Conservation (phyloP, 2,888 invertebrate genomes). For the Drosophila pseudotalamancana region DNA sequence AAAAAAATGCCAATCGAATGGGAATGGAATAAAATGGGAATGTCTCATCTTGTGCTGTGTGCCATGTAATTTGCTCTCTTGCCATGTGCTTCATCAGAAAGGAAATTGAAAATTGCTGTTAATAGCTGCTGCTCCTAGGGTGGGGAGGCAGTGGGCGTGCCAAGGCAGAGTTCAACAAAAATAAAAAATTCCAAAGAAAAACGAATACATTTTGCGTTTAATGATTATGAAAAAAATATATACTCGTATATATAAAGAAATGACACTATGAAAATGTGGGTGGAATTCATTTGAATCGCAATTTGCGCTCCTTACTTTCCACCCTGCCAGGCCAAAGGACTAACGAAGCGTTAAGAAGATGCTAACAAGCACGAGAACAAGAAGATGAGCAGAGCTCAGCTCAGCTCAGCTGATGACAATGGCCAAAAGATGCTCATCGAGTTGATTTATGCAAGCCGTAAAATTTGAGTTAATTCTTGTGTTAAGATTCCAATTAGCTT, state of each 20-base stretch:
- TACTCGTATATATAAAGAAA: slow-evolving; percentile 31
- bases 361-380: slow-evolving; percentile 21
- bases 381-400: slow-evolving; percentile 6
- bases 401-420: slow-evolving; percentile 4
- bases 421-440: slow-evolving; percentile 9
- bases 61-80: slow-evolving; percentile 83
- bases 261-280: slow-evolving; percentile 76
- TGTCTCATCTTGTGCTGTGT: slow-evolving; percentile 56
- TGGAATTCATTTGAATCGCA: slow-evolving; percentile 75
- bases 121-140: slow-evolving; percentile 47
- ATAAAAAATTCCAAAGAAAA: slow-evolving; percentile 46
- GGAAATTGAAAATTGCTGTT: slow-evolving; percentile 83
- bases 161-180: slow-evolving; percentile 21
- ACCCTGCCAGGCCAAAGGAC: slow-evolving; percentile 19
- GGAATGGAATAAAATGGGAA: slow-evolving; percentile 30
- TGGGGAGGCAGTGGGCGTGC: slow-evolving; percentile 54
- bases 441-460: slow-evolving; percentile 60
- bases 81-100: slow-evolving; percentile 84
- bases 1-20: slow-evolving; percentile 11
- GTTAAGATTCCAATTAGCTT: slow-evolving; percentile 42
- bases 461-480: slow-evolving; percentile 50
- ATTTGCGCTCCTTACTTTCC: slow-evolving; percentile 58
- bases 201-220: slow-evolving; percentile 47
- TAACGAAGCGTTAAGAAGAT: slow-evolving; percentile 69
- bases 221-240: slow-evolving; percentile 75